Evolutionary conservation across 2,888 invertebrate genomes (phyloP), one percentile per base, ranked within the genome.

Genomic region (Antitype chi): DNA sequence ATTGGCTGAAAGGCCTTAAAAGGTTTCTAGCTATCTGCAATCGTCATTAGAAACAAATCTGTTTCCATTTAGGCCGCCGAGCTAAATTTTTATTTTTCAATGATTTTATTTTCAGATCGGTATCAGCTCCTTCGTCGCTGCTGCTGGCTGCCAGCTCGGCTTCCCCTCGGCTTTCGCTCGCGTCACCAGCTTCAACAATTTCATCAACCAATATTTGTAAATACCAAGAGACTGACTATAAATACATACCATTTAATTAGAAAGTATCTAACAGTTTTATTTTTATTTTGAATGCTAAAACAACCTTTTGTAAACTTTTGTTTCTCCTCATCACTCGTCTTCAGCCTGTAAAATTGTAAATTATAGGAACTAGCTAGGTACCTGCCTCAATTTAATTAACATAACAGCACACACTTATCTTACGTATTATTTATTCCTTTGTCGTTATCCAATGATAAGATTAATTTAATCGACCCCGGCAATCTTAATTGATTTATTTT

Each of bases 161-260:
- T 89, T 86, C 90, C 94, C 94, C 0, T 93, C 94, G 1, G 94
- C 91, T 20, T 94, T 92, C 85, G 93, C 94, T 6, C 89, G 94
- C 52, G 89, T 93, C 52, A 94, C 93, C 85, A 93, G 92, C 77
- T 93, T 93, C 90, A 72, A 82, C 81, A 81, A 49, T 77, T 94
- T 93, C 85, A 93, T 94, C 74, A 43, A 72, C 0, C 90, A 91
- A 73, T 76, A 93, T 66, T 11, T 93, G 74, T 92, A 87, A 87
- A 66, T 28, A 43, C 4, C 38, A 67, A 52, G 64, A 68, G 32
- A 67, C 82, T 70, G 72, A 67, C 17, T 6, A 28, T 25, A 38
- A 59, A 70, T 67, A 38, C 1, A 67, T 53, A 57, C 69, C 15
- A 9, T 63, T 57, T 43, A 68, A n/a, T 63, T n/a, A 25, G 13